Evolutionary conservation across 37 sponge, comb jelly and placozoan species (phyloP), one percentile per base, ranked within the genome.

Genomic region (Lycopodina hypogea): DNA sequence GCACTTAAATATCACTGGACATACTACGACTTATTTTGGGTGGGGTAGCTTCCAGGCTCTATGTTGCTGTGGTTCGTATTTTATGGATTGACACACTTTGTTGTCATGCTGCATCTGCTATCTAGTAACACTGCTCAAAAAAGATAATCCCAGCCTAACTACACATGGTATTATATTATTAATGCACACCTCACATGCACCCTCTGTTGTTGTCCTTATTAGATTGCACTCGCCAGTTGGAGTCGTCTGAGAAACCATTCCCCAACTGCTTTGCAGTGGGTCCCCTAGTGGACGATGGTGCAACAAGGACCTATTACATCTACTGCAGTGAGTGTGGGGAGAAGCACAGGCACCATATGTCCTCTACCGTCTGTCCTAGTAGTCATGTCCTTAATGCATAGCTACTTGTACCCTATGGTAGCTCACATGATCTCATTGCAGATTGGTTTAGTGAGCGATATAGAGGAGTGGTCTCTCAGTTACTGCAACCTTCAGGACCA

Each of bases 221-320:
- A 89, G 93, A 96, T 62, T 84, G 86, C 69, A 90, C 90, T 15
- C 67, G 96, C 38, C 81, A 83, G 61, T 23, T 96, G 36, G 96
- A 96, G 81, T 56, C 32, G n/a, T 34, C 53, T 4, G 87, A 83
- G 71, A 95, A 92, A 55, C 48, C 88, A 17, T 79, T 87, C 52
- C 80, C 80, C 9, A 83, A 90, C 66, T 92, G 93, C 48, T 92
- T 92, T 90, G 93, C 96, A 17, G 90, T 96, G 34, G 96, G 96
- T 22, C 96, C 96, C 18, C 75, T 96, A 62, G 33, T 92, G 30
- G 96, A 96, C 32, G 89, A 96, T 83, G 96, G 96, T 30, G 87
- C 93, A 12, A 83, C 69, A 6, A 55, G 96, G 19, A 96, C 96
- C 1, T 96, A 90, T 80, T 92, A 85, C 82, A 83, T 96, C 68